Evolutionary conservation across 1,140 invertebrate genomes (phyloP), one percentile per base, ranked within the genome.

Genomic region (Cotesia typhae): DNA sequence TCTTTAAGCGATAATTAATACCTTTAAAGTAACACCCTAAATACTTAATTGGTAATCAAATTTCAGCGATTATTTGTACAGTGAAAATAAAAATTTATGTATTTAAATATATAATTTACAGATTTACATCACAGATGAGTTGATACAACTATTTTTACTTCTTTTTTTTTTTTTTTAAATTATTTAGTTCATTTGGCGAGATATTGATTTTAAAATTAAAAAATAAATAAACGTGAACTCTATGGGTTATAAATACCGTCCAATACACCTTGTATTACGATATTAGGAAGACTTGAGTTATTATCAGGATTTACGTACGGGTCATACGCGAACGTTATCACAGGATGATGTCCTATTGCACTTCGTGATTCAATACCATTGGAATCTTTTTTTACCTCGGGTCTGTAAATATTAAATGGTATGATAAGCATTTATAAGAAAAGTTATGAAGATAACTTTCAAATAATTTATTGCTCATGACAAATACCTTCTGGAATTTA

Each of bases 261-360:
- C 17, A 88, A 77, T 5, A 88, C 88, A 63, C 88, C 88, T 28
- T 85, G 84, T 4, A 85, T 88, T 10, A 89, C 84, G 38, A 88
- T 86, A 74, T 89, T 87, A 51, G 88, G 87, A 77, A 88, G 83
- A 82, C 80, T 84, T 28, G 78, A 82, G 28, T 74, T 81, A 1
- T 80, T 76, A 47, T 80, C 75, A 35, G 78, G 57, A 38, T 76
- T 74, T 69, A 83, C 70, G 51, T 87, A 87, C 37, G 85, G 83
- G 80, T 87, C 86, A 64, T 76, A 79, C 17, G 84, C 79, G 55
- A 87, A 87, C 36, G 82, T 84, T 71, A 87, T 79, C n/a, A 88
- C 80, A 35, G 86, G 87, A 74, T 85, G 83, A 77, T 87, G 86
- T 53, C 75, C 75, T 10, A 87, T 73, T 59, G 73, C 72, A 57